A percentile compares a stretch with the other conserved stretches of the same genome.
These are phyloP conservation scores for Standfussiana lucernea DNA, from an alignment of 2,888 invertebrate species.

Conservation along the genomic window DNA sequence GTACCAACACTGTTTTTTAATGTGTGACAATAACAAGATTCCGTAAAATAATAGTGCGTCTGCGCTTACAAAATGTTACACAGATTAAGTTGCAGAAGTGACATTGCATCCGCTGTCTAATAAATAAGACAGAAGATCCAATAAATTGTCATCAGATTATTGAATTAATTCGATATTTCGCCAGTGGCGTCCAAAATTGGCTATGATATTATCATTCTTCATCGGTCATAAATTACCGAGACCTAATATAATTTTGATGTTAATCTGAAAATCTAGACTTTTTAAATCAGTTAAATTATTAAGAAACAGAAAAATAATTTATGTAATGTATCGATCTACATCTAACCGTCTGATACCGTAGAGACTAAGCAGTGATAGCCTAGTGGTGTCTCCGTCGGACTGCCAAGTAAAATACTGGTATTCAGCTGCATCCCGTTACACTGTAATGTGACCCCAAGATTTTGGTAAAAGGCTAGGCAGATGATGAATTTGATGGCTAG, in stretches of 20 bases:
- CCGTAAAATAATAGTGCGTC: constrained; percentile 51
- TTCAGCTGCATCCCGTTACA: background rate
- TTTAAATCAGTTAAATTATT: background rate
- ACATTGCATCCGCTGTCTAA: background rate
- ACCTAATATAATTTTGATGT: constrained; percentile 15
- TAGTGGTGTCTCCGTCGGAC: too few species aligned
- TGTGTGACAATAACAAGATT: constrained; percentile 50
- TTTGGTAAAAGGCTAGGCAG: too few species aligned
- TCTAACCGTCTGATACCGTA: background rate
- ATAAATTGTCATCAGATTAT: constrained; percentile 1
- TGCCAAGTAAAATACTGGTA: background rate
- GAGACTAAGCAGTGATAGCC: too few species aligned
- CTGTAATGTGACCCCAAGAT: background rate
- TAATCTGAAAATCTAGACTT: constrained; percentile 11
- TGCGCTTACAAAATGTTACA: constrained; percentile 51
- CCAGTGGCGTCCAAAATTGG: constrained; percentile 12
- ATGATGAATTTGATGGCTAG: too few species aligned
- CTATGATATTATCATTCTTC: background rate
- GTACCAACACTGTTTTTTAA: constrained; percentile 20
- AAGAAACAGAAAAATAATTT: background rate
- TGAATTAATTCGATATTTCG: constrained; percentile 13
- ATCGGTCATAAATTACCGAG: constrained; percentile 1
- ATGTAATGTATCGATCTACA: background rate
- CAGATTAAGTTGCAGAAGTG: constrained; percentile 39
- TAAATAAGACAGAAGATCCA: background rate